Evolutionary conservation across 2,797 vertebrate genomes (phyloP).

Genomic region (Atherinosoma microstoma): DNA sequence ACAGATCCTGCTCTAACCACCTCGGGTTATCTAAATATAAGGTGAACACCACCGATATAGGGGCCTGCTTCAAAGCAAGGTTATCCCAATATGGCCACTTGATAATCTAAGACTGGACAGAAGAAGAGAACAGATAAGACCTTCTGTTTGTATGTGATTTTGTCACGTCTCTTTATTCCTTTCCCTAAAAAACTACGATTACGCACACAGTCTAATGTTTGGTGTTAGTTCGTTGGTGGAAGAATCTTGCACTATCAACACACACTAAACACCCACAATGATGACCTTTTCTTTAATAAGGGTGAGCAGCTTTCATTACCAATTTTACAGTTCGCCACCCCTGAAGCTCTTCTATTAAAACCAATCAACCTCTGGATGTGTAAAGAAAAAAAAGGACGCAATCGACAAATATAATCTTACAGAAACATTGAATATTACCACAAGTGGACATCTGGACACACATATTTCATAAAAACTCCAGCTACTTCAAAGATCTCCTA

Average conservation of each 20-base stretch:
- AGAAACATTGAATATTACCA: constrained; percentile 4
- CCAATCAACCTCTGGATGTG: constrained; percentile 3
- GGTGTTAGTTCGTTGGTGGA: constrained; percentile 4
- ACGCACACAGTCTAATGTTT: constrained; percentile 20
- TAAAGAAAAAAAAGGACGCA: constrained; percentile 30
- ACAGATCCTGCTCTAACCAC: constrained; percentile 49
- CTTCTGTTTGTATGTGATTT: neutral
- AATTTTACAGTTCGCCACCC: constrained; percentile 44
- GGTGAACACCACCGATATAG: constrained; percentile 39
- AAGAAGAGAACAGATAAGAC: constrained; percentile 34
- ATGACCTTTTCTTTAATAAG: constrained; percentile 32
- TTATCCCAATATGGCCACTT: constrained; percentile 4
- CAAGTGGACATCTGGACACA: constrained; percentile 15
- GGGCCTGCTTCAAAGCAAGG: constrained; percentile 15
- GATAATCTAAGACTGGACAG: constrained; percentile 23
- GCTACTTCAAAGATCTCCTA: constrained; percentile 57
- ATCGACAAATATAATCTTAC: neutral
- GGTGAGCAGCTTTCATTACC: constrained; percentile 33
- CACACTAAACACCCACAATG: constrained; percentile 29
- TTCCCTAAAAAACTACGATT: constrained; percentile 12
- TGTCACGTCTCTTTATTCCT: constrained; percentile 5
- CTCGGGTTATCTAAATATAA: constrained; percentile 64
- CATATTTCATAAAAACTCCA: constrained; percentile 35
- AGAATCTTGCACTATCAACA: constrained; percentile 7
- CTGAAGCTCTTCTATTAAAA: constrained; percentile 41